Evolutionary conservation across 2,113 vertebrate species (phyloP), one percentile per base, ranked within the genome.

Genomic region (Hyla sarda): DNA sequence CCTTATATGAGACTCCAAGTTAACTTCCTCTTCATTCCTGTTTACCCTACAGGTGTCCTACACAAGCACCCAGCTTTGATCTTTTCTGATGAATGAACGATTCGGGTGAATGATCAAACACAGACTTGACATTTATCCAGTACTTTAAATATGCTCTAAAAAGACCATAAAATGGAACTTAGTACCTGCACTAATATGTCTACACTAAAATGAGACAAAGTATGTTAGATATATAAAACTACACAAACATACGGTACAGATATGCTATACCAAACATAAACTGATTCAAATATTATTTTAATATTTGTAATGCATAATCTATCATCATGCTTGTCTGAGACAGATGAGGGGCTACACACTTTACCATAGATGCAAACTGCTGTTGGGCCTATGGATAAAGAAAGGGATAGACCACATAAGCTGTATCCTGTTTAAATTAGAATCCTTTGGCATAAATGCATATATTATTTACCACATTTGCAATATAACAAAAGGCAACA

Each of bases 81-180:
- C 84, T 86, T 80, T 80, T 52, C 84, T 80, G 77, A 87, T 87
- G 85, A 87, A 82, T 80, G 84, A 86, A 58, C 52, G 25, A 82
- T 82, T 50, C 78, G 81, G 77, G 78, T 82, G 69, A 82, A 45
- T 82, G 85, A 87, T 87, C 85, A 87, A 82, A 82, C 77, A 54
- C 34, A 87, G 52, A 60, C 50, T 41, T 71, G 47, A 81, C 65
- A 80, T 82, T 74, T 81, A 73, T 86, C 84, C 47, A 60, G 25
- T 47, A 19, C 78, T 81, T 54, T 80, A 80, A 79, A 62, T 79
- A 79, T 34, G 32, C 76, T 78, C 77, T 37, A 30, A 13, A 78
- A 78, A 78, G 21, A 78, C 5, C 73, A 34, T 77, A 79, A 37
- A 69, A 37, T 19, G 67, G 34, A 71, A 41, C 32, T 41, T 41